Evolutionary conservation across 2,113 vertebrate species (phyloP).

Genomic region (Damaliscus lunatus): DNA sequence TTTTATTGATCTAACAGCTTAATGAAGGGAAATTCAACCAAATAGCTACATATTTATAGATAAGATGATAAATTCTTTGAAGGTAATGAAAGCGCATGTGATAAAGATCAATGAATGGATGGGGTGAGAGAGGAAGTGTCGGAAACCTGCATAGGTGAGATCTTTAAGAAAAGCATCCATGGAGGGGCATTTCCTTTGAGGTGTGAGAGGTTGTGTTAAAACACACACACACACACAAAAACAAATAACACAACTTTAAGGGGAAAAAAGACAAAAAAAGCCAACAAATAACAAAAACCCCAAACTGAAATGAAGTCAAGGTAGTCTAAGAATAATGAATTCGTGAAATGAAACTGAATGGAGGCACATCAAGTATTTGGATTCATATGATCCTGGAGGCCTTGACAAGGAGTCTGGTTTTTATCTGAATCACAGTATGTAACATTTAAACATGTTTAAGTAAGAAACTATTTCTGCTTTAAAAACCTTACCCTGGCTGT

Average conservation of each 20-base stretch:
- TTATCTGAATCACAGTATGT: background rate
- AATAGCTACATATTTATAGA: background rate
- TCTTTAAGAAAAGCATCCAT: background rate
- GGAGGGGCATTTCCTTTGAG: background rate
- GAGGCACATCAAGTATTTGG: background rate
- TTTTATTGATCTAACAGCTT: background rate
- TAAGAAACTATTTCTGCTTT: background rate
- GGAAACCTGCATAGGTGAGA: background rate
- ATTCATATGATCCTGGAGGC: background rate
- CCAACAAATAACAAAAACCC: background rate
- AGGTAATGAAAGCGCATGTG: background rate
- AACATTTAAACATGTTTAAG: background rate
- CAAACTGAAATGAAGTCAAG: background rate
- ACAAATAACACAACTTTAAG: background rate
- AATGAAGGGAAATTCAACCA: background rate
- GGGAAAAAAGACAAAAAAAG: background rate
- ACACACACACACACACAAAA: background rate
- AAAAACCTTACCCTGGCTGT: background rate
- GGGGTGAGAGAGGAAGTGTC: background rate
- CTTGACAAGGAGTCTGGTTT: background rate
- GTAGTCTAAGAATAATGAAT: background rate
- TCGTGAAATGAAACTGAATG: background rate
- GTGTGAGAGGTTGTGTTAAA: background rate
- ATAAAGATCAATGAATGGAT: background rate
- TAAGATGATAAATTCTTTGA: background rate